A percentile compares a stretch with the other conserved stretches of the same genome.
Evolutionary conservation across 2,113 vertebrate genomes (phyloP).

Genomic region (Elanus axillaris): DNA sequence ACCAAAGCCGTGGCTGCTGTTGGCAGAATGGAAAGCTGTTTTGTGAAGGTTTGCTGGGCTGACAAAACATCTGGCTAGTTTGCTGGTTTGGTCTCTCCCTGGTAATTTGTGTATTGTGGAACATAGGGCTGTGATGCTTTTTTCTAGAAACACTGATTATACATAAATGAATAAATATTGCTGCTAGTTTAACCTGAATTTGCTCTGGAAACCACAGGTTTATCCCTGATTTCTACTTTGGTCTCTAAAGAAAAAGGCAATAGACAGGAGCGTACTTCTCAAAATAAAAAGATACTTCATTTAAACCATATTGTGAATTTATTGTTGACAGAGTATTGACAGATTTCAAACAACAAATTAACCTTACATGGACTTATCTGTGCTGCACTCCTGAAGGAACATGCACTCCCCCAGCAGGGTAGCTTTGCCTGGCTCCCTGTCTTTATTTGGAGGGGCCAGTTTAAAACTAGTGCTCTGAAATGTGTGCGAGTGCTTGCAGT

Average conservation of each 20-base stretch:
- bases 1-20: neutral
- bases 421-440: neutral
- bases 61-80: neutral
- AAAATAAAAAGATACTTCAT: neutral
- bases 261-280: neutral
- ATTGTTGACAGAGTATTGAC: neutral
- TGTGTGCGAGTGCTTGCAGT: neutral
- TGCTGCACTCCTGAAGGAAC: neutral
- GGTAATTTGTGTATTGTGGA: neutral
- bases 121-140: neutral
- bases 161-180: neutral
- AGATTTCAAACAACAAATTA: neutral
- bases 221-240: neutral
- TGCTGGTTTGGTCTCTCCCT: neutral
- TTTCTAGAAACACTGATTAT: neutral
- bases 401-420: rapidly evolving
- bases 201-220: neutral
- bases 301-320: neutral
- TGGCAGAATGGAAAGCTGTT: neutral
- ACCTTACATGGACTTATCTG: neutral
- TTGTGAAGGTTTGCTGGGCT: neutral
- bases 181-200: neutral
- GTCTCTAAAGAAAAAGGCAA: neutral
- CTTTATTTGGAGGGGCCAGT: neutral
- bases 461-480: neutral